These are phyloP conservation scores for Cydia splendana DNA, from an alignment of 1,140 invertebrate species.

Conservation along the genomic window DNA sequence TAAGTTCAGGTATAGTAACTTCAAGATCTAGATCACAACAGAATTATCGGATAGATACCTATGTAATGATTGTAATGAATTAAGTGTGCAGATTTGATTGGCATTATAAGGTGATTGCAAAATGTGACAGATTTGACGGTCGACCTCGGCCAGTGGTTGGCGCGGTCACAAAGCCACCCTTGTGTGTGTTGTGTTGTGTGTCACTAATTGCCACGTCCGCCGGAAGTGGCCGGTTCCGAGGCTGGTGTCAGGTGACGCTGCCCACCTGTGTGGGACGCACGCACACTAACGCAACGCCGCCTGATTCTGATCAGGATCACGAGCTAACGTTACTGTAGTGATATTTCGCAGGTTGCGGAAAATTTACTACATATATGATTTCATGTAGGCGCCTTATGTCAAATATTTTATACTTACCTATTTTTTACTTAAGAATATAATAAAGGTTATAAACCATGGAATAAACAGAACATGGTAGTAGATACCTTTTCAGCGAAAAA, in stretches of 20 bases:
- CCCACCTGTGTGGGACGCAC: constrained; percentile 58
- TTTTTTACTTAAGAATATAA: too few species aligned
- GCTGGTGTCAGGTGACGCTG: constrained; percentile 68
- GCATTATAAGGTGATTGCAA: constrained; percentile 6
- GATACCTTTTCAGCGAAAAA: too few species aligned
- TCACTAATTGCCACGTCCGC: constrained; percentile 74
- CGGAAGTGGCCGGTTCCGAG: constrained; percentile 76
- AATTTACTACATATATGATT: too few species aligned
- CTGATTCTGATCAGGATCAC: constrained; percentile 4
- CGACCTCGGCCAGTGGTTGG: constrained; percentile 14
- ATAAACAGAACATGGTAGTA: too few species aligned
- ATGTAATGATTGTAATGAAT: neutral
- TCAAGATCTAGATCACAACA: too few species aligned
- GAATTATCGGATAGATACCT: too few species aligned
- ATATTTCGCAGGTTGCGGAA: too few species aligned
- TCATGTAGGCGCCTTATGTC: too few species aligned
- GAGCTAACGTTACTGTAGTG: neutral
- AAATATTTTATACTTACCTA: too few species aligned
- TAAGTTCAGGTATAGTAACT: too few species aligned
- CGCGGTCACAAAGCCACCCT: constrained; percentile 28
- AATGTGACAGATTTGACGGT: constrained; percentile 24
- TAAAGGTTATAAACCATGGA: too few species aligned
- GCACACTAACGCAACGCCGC: constrained; percentile 25
- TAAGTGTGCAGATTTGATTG: neutral
- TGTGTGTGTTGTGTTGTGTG: constrained; percentile 51